Percentiles rank a stretch among this genome's conserved stretches.
Conservation (phyloP, 2,113 vertebrate genomes). For the Ailuropoda melanoleuca region DNA sequence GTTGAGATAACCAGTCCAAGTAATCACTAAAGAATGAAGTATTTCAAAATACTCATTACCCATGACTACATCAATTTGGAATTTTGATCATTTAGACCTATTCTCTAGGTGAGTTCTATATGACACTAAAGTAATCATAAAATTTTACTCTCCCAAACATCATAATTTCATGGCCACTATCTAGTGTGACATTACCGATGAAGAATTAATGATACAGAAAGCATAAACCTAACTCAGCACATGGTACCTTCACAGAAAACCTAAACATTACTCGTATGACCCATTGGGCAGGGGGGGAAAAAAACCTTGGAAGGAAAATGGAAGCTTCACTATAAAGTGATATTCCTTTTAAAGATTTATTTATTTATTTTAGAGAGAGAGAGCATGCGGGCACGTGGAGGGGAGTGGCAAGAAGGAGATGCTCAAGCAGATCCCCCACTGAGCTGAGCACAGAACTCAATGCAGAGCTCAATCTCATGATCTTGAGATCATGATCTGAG, state of each 20-base stretch:
- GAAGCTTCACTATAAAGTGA: background rate
- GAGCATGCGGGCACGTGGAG: background rate
- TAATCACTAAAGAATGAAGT: background rate
- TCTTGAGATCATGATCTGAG: background rate
- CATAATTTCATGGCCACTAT: background rate
- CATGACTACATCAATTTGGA: background rate
- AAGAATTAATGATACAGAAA: background rate
- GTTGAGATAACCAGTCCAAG: background rate
- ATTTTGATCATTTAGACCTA: constrained; percentile 17
- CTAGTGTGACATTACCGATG: background rate
- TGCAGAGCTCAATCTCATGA: background rate
- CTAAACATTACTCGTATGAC: background rate
- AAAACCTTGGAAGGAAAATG: background rate
- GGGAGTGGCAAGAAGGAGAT: background rate
- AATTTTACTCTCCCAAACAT: background rate
- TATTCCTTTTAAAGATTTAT: background rate
- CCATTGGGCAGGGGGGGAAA: background rate
- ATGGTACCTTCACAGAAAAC: background rate
- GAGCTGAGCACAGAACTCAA: background rate
- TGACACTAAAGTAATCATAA: background rate
- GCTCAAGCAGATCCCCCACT: background rate
- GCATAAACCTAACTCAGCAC: background rate
- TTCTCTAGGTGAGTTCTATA: background rate
- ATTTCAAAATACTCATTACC: constrained; percentile 37
- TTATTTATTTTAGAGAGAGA: background rate